Percentiles rank a stretch among this genome's conserved stretches.
Evolutionary conservation across 1,140 invertebrate genomes (phyloP).

Genomic region (Brachionus paranguensis): DNA sequence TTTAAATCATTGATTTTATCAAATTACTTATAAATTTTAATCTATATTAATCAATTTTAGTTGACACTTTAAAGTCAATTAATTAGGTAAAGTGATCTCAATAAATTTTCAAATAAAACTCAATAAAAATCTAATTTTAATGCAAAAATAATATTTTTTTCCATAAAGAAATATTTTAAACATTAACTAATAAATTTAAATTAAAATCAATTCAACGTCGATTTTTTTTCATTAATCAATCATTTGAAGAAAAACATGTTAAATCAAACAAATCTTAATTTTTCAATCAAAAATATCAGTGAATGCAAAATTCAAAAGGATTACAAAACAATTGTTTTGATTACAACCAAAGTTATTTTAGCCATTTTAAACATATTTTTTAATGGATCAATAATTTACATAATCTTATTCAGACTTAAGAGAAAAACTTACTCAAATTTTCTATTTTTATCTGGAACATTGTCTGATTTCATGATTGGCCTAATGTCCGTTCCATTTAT

Average conservation of each 20-base stretch:
- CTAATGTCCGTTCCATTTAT: constrained; percentile 42
- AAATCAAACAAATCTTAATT: not conserved
- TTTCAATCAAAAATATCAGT: not conserved
- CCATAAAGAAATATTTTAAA: not conserved
- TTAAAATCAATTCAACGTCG: not conserved
- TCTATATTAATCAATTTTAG: not conserved
- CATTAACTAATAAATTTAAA: not conserved
- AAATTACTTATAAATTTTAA: not conserved
- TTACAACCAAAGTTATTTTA: not conserved
- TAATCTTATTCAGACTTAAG: not conserved
- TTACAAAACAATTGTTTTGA: not conserved
- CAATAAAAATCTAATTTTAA: not conserved
- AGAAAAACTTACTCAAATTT: constrained; percentile 3
- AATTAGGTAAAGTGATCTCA: not conserved
- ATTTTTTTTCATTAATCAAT: not conserved
- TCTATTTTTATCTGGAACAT: constrained; percentile 5
- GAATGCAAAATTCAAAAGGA: not conserved
- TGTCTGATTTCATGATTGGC: constrained; percentile 42
- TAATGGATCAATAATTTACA: not conserved
- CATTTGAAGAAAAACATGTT: not conserved
- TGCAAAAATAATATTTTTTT: not conserved
- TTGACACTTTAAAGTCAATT: not conserved
- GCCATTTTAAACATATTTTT: not conserved
- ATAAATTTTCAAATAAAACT: not conserved
- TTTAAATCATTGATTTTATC: not conserved